A percentile compares a stretch with the other conserved stretches of the same genome.
These are phyloP conservation scores for Ispidina lecontei DNA, from an alignment of 2,797 vertebrate species.

Conservation along the genomic window DNA sequence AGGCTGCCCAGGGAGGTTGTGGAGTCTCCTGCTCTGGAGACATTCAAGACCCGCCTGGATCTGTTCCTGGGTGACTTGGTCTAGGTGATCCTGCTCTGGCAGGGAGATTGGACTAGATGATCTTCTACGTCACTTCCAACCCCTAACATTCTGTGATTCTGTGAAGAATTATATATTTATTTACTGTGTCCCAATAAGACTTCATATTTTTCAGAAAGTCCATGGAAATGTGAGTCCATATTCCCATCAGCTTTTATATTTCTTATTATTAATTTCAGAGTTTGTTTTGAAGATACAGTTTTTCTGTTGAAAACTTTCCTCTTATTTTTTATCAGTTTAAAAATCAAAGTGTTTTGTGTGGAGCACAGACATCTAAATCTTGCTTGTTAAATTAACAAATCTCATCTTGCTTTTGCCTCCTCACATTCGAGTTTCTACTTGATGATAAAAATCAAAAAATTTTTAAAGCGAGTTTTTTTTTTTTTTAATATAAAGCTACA, in stretches of 20 bases:
- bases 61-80: too few relatives aligned
- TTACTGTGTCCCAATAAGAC: not conserved
- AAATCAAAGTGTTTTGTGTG: not conserved
- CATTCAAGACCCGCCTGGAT: too few relatives aligned
- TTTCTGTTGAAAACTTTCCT: not conserved
- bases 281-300: not conserved
- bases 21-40: too few relatives aligned
- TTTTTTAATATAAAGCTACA: not conserved
- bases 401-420: not conserved
- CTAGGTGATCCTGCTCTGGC: too few relatives aligned
- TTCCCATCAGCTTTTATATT: not conserved
- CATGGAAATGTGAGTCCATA: not conserved
- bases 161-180: not conserved
- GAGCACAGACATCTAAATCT: not conserved
- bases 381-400: not conserved
- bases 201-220: not conserved
- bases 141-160: too few relatives aligned
- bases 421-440: not conserved
- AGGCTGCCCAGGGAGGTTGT: too few relatives aligned
- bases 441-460: not conserved
- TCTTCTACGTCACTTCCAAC: too few relatives aligned
- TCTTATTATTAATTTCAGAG: not conserved
- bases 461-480: rapidly evolving
- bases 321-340: not conserved
- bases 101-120: too few relatives aligned